Evolutionary conservation across 2,113 vertebrate genomes (phyloP), one percentile per base, ranked within the genome.

Genomic region (Lamprotornis superbus): DNA sequence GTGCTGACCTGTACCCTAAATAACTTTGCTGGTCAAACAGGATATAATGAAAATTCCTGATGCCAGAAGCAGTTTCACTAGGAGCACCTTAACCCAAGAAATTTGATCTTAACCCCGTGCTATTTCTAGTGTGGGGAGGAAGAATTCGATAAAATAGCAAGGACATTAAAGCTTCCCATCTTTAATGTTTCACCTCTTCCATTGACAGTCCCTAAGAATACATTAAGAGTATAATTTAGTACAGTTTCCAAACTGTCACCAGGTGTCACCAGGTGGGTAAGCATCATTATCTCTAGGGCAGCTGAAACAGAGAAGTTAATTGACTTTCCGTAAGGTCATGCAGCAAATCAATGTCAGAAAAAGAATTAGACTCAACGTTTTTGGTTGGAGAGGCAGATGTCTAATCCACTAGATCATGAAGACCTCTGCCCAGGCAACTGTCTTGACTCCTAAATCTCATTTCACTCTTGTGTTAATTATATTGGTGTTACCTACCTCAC

Each of bases 261-360:
- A 39, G 39, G 87, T 95, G 89, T 85, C 86, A 92, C n/a, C 2
- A 25, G 79, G 68, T 82, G 57, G 61, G 94, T 94, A 97, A 96
- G 86, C 89, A 60, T 81, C 67, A 89, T 95, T 95, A 94, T 95
- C 74, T 94, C 86, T 86, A 86, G 95, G 74, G 49, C 78, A 90
- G 89, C 95, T 79, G 82, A 95, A 80, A 95, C 95, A 97, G 95
- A 94, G 75, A 96, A 94, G 83, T 96, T 97, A 97, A 97, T 96
- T 97, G 95, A 94, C 96, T 97, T 97, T 92, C 39, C 1, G 0
- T 93, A 96, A 96, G 94, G 95, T 91, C 89, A 88, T 35, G 23
- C 47, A 89, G 75, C 89, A 97, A 96, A 93, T 81, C 86, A 96
- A 57, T 95, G 94, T 97, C 95, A 95, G 90, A 93, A 93, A 91